Conservation (phyloP, 2,797 vertebrate genomes). For the Helostoma temminkii region DNA sequence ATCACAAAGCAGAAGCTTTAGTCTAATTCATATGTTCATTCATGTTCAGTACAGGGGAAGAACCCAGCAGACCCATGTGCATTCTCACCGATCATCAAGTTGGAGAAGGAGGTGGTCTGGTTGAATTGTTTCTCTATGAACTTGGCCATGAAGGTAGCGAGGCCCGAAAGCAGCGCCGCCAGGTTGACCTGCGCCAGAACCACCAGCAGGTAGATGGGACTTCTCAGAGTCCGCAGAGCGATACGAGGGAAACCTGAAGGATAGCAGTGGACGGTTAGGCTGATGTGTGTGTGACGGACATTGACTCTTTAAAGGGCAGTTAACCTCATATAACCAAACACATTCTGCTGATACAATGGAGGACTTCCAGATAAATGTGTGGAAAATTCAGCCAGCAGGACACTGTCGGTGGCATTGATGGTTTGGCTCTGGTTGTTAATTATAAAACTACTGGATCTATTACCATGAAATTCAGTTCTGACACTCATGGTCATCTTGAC, state of each 20-base stretch:
- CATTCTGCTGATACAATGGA: no score
- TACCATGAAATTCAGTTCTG: no score
- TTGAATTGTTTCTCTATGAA: constrained; percentile 93
- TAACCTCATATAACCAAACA: no score
- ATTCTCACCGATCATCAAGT: constrained; percentile 89
- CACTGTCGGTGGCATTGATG: no score
- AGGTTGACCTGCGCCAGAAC: constrained; percentile 91
- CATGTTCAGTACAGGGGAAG: no score
- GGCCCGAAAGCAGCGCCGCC: constrained; percentile 88
- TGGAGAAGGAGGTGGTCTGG: constrained; percentile 86
- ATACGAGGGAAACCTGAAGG: constrained; percentile 89
- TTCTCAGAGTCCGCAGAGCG: constrained; percentile 85
- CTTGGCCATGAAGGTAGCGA: constrained; percentile 95
- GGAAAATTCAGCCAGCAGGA: no score
- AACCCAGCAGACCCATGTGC: no score
- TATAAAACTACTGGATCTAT: no score
- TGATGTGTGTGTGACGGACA: neutral
- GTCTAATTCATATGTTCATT: no score
- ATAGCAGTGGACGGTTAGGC: fast-evolving
- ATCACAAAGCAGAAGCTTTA: neutral
- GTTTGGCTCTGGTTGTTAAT: no score
- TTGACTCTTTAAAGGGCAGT: neutral
- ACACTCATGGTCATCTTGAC: no score
- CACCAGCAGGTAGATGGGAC: constrained; percentile 90
- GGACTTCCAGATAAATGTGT: no score